phyloP scores from a whole-genome alignment of 2,797 vertebrate species.

The Podarcis siculus region DNA sequence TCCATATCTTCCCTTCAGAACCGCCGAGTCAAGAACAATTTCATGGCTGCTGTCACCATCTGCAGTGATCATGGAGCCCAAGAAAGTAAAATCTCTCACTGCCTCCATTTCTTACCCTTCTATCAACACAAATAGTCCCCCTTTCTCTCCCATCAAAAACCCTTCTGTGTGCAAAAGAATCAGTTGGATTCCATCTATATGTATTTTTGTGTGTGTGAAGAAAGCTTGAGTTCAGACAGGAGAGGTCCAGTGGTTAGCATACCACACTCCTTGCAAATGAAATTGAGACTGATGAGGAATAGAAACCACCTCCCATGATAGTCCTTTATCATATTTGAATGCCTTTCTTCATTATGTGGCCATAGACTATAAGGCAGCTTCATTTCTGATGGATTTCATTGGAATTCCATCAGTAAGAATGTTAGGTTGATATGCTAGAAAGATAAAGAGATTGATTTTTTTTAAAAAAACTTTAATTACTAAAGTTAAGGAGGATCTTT shows the following conservation, averaged over 20 bases:
- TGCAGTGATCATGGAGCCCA: too few relatives aligned
- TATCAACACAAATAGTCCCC: too few relatives aligned
- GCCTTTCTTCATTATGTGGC: neutral
- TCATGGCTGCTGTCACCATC: too few relatives aligned
- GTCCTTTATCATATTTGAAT: slow-evolving; percentile 36
- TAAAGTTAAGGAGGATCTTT: slow-evolving; percentile 49
- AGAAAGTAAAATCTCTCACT: too few relatives aligned
- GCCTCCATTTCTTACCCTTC: too few relatives aligned
- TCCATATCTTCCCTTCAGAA: too few relatives aligned
- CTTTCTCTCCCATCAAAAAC: too few relatives aligned
- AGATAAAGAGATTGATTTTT: slow-evolving; percentile 9
- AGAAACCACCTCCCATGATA: slow-evolving; percentile 27
- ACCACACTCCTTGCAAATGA: slow-evolving; percentile 13
- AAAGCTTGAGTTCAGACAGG: neutral
- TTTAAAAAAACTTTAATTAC: too few relatives aligned
- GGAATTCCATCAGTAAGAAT: slow-evolving; percentile 42
- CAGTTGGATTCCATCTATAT: too few relatives aligned
- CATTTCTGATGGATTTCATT: slow-evolving; percentile 41
- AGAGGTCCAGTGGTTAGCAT: neutral
- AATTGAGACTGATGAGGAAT: slow-evolving; percentile 34
- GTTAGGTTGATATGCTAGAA: slow-evolving; percentile 50
- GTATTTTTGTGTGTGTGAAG: neutral
- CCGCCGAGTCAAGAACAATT: too few relatives aligned
- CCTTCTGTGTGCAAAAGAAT: too few relatives aligned
- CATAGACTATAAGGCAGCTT: slow-evolving; percentile 40